Evolutionary conservation across 2,888 invertebrate species (phyloP).

Genomic region (Argynnis bischoffii): DNA sequence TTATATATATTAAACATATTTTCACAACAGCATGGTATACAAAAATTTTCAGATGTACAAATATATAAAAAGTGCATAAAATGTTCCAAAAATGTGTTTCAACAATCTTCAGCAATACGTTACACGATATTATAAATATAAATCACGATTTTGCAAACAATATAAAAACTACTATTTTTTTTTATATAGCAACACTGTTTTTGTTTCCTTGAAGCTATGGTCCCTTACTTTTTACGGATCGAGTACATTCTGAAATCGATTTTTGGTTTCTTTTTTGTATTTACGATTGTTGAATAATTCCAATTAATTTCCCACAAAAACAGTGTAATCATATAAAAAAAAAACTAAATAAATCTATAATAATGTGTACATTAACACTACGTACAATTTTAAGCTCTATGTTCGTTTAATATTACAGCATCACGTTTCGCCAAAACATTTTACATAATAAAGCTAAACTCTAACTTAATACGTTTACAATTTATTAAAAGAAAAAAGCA

Average conservation of each 20-base stretch:
- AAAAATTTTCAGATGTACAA: constrained; percentile 73
- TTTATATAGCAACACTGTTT: constrained; percentile 43
- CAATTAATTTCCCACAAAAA: neutral
- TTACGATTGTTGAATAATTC: too few species aligned
- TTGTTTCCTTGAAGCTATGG: neutral
- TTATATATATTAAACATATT: constrained; percentile 9
- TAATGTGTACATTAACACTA: constrained; percentile 29
- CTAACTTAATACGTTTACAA: constrained; percentile 20
- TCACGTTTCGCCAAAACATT: constrained; percentile 33
- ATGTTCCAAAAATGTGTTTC: constrained; percentile 77
- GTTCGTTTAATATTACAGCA: constrained; percentile 39
- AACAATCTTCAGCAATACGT: constrained; percentile 50
- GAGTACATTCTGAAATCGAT: neutral
- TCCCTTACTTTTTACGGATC: neutral
- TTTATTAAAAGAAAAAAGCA: constrained; percentile 14
- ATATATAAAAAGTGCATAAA: constrained; percentile 78
- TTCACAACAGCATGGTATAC: constrained; percentile 68
- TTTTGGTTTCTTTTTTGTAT: neutral
- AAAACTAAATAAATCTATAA: constrained; percentile 3
- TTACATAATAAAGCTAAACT: constrained; percentile 3
- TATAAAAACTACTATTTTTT: constrained; percentile 36
- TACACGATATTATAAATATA: constrained; percentile 33
- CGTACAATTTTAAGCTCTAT: constrained; percentile 45
- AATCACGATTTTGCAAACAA: constrained; percentile 51
- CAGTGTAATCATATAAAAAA: constrained; percentile 7